Percentiles rank a stretch among this genome's conserved stretches.
phyloP scores from a whole-genome alignment of 2,113 vertebrate genomes.

The Aix galericulata region DNA sequence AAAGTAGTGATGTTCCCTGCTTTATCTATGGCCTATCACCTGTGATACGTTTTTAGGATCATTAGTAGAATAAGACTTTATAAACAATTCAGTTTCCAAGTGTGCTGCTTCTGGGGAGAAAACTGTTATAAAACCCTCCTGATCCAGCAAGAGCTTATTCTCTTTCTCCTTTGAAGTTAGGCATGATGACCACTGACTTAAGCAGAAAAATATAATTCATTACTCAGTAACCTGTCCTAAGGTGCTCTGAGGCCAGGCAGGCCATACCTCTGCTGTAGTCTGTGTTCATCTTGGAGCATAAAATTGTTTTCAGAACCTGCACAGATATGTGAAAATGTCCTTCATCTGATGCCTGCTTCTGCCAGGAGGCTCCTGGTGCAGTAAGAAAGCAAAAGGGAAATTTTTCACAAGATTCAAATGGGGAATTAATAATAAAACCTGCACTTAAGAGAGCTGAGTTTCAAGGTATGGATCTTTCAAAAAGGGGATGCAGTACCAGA shows the following conservation, averaged over 20 bases:
- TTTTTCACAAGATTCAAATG: background rate
- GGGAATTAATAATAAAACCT: background rate
- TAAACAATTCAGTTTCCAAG: fast-evolving
- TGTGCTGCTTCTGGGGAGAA: background rate
- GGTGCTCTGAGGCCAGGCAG: background rate
- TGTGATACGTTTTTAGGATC: background rate
- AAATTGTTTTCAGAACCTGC: slow-evolving; percentile 2
- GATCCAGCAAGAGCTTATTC: background rate
- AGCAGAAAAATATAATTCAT: background rate
- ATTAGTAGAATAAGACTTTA: background rate
- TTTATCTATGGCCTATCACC: background rate
- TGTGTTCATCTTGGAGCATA: background rate
- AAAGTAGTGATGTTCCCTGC: background rate
- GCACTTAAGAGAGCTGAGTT: background rate
- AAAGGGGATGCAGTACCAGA: background rate
- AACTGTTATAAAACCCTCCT: background rate
- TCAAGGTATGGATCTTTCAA: background rate
- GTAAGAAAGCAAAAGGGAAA: background rate
- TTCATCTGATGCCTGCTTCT: background rate
- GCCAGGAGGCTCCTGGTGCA: background rate
- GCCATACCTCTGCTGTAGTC: background rate
- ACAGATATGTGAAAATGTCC: background rate
- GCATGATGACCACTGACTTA: background rate
- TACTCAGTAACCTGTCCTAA: background rate
- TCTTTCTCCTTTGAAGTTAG: background rate